These are phyloP conservation scores for Drosophila hamatofila DNA, from an alignment of 2,888 invertebrate species.

Conservation along the genomic window DNA sequence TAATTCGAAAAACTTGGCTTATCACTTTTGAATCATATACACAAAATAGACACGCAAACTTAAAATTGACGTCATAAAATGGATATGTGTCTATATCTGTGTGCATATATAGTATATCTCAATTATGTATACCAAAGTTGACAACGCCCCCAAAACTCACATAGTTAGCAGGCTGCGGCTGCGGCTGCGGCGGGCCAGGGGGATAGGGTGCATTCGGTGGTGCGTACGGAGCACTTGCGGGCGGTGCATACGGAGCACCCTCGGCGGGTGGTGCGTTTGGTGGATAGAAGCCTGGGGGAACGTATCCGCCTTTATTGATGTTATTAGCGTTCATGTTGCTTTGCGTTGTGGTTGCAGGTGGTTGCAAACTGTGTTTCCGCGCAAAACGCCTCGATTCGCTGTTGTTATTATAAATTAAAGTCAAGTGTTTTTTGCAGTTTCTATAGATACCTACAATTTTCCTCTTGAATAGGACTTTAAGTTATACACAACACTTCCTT, in stretches of 20 bases:
- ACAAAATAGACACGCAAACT: not conserved
- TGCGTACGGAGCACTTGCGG: constrained; percentile 25
- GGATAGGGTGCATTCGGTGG: constrained; percentile 46
- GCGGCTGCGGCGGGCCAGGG: constrained; percentile 6
- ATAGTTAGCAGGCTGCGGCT: constrained; percentile 64
- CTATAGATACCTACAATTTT: not conserved
- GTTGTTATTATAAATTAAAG: not conserved
- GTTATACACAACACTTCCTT: not conserved
- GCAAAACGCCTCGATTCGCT: constrained; percentile 7
- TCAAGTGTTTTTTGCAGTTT: not conserved
- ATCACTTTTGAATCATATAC: not conserved
- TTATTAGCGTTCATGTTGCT: constrained; percentile 77
- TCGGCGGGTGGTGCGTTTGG: constrained; percentile 70
- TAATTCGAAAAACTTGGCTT: not conserved
- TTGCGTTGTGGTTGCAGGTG: constrained; percentile 33
- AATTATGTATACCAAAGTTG: not conserved
- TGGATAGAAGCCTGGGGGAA: constrained; percentile 79
- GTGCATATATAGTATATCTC: not conserved
- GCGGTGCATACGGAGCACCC: constrained; percentile 30
- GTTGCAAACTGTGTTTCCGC: constrained; percentile 12
- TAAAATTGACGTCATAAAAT: constrained; percentile 11
- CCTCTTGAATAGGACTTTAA: not conserved
- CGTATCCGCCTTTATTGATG: constrained; percentile 82
- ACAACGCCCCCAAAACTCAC: constrained; percentile 68
- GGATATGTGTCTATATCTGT: not conserved